Conservation (phyloP, 1,140 invertebrate genomes). For the Bombus fervidus region DNA sequence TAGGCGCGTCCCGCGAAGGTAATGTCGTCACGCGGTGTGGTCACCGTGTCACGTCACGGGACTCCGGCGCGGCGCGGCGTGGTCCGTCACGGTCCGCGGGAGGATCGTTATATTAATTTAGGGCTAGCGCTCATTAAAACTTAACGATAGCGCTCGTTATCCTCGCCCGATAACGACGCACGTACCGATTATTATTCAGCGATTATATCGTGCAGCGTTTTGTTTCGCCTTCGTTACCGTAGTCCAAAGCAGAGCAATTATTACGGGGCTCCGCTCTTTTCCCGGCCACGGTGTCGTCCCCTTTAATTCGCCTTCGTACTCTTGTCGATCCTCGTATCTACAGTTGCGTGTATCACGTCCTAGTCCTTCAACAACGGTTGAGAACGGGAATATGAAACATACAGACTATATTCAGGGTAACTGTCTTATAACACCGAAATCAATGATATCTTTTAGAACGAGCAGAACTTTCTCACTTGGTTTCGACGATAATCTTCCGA, state of each 20-base stretch:
- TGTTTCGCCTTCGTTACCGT: constrained; percentile 66
- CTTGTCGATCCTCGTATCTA: background rate
- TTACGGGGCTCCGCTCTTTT: constrained; percentile 26
- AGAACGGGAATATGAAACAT: background rate
- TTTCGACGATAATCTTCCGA: too few species aligned
- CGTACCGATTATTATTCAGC: constrained; percentile 61
- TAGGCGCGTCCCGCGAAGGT: background rate
- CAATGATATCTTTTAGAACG: too few species aligned
- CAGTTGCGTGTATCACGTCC: background rate
- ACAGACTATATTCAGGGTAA: background rate
- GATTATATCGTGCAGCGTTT: constrained; percentile 65
- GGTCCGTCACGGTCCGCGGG: constrained; percentile 52
- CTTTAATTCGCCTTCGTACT: background rate
- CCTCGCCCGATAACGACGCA: constrained; percentile 59
- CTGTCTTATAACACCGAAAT: too few species aligned
- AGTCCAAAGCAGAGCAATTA: constrained; percentile 52
- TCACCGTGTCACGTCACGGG: constrained; percentile 56
- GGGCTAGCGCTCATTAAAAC: constrained; percentile 67
- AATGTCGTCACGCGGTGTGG: constrained; percentile 50
- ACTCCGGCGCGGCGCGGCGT: constrained; percentile 8
- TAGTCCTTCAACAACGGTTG: background rate
- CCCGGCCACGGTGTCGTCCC: background rate
- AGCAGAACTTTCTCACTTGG: too few species aligned
- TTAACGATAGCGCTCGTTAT: constrained; percentile 68
- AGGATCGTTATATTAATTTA: constrained; percentile 68